Evolutionary conservation across 2,888 invertebrate species (phyloP).

Genomic region (Stenotaenia linearis): DNA sequence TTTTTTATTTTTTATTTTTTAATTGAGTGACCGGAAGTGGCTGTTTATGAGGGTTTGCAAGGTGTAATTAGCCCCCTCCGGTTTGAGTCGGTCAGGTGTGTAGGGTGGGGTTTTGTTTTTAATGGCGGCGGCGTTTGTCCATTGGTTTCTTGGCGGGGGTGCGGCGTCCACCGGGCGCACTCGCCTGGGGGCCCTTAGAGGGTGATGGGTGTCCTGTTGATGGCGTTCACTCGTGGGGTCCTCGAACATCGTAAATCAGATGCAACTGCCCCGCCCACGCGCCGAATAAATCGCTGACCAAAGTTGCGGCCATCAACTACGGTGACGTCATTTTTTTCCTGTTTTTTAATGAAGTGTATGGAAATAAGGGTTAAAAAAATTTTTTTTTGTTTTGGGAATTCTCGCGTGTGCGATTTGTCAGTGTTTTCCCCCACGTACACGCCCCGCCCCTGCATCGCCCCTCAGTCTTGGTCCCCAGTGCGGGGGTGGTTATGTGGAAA

Average conservation of each 20-base stretch:
- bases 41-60: not conserved
- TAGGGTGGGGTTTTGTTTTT: not conserved
- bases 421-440: not conserved
- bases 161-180: not conserved
- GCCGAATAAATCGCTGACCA: not conserved
- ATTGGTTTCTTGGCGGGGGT: conserved; percentile 4
- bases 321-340: not conserved
- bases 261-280: not conserved
- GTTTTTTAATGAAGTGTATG: no score
- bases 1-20: not conserved
- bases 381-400: not conserved
- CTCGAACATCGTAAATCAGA: not conserved
- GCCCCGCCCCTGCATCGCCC: not conserved
- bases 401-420: conserved; percentile 4
- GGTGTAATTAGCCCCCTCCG: conserved; percentile 1
- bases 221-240: not conserved
- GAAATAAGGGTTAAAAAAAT: no score
- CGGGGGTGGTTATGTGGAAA: not conserved
- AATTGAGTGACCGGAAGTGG: not conserved
- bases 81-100: not conserved
- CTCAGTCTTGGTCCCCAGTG: not conserved
- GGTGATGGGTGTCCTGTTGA: not conserved
- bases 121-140: conserved; percentile 9
- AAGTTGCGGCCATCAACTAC: not conserved
- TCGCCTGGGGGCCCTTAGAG: not conserved